Base-by-base conservation (phyloP, 2,113 vertebrate genomes). In the Alosa alosa region DNA sequence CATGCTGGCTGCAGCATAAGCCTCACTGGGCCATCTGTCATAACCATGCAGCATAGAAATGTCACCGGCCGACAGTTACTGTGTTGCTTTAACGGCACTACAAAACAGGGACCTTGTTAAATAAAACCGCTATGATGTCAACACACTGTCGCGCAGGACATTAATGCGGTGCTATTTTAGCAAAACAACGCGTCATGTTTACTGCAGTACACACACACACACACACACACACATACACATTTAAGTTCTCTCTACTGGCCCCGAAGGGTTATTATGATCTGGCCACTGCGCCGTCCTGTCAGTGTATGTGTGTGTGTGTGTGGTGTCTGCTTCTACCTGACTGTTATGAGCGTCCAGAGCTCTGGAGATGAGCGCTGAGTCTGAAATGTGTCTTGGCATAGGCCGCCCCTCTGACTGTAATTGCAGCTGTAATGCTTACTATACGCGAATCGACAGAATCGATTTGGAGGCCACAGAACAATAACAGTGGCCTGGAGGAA, bases 161-260 rank as follows among this genome's bases (percentile, higher is more conserved):
- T 36, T 36, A 75, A 11, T 2, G 68, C 31, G 7, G 31, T 4
- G 72, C 72, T 31, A 68, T 25, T 25, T 68, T 68, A 68, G 64
- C 64, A 15, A 78, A 78, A 39, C 72, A 78, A 78, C 4, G 31
- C 13, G 15, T 3, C 11, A 78, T 3, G 4, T 60, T 60, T 60
- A 60, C 15, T 49, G 50, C 13, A 88, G 39, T 84, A 17, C 47
- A 81, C 84, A 83, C 84, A 83, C 50, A 13, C 50, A 15, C 55
- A 50, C 86, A 84, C 57, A 52, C 60, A 86, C 81, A 83, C 85
- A 83, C 82, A 52, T 17, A 75, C 81, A 81, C 31, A 31, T 31
- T 31, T 31, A 31, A 31, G 31, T 31, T 86, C 81, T 84, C 81
- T 81, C 55, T 86, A 52, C 41, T 78, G 60, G 20, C 25, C 20